Evolutionary conservation across 2,113 vertebrate genomes (phyloP).

Genomic region (Grus americana): DNA sequence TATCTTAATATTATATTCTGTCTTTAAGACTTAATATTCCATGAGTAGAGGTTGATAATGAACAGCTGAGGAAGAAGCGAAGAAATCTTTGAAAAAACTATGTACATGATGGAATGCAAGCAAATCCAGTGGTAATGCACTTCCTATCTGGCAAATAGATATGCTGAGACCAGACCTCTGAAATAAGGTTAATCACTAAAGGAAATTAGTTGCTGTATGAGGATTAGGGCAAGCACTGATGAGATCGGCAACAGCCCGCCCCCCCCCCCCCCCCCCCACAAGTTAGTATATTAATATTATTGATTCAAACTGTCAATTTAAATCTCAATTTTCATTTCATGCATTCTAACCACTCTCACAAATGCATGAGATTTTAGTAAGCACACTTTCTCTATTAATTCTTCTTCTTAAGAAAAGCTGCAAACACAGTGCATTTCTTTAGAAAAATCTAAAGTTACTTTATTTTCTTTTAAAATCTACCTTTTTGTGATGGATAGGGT

Average conservation of each 20-base stretch:
- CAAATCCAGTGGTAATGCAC: background rate
- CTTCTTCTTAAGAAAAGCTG: background rate
- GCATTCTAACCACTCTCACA: background rate
- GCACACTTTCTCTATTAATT: background rate
- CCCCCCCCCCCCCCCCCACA: background rate
- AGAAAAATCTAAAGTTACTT: background rate
- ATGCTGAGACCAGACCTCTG: background rate
- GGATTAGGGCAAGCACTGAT: background rate
- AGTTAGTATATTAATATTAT: background rate
- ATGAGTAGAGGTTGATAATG: background rate
- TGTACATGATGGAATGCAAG: background rate
- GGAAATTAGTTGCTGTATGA: background rate
- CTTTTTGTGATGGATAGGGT: background rate
- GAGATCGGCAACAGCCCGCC: background rate
- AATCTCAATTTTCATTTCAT: background rate
- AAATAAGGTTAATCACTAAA: background rate
- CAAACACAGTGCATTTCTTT: too few relatives aligned
- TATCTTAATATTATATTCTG: background rate
- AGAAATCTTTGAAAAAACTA: background rate
- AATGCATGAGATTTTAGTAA: background rate
- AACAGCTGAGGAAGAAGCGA: background rate
- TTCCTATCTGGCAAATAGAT: background rate
- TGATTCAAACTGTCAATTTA: background rate
- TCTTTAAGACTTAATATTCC: background rate
- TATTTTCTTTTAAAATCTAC: background rate